A percentile compares a stretch with the other conserved stretches of the same genome.
These are phyloP conservation scores for Phortica okadai DNA, from an alignment of 2,888 invertebrate species.

Conservation along the genomic window DNA sequence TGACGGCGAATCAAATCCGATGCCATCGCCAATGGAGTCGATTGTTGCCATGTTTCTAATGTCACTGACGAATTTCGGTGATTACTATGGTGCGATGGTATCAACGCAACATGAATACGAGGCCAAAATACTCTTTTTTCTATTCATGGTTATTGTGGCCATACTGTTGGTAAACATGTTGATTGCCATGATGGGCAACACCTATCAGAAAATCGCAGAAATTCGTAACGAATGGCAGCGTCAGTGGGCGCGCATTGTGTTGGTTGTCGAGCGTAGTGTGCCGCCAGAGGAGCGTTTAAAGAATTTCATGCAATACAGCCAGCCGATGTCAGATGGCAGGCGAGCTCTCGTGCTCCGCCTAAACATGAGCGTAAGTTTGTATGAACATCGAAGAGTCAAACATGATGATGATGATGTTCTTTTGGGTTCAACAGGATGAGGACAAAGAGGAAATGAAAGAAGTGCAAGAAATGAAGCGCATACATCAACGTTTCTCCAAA, in stretches of 20 bases:
- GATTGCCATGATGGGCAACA: conserved; percentile 99
- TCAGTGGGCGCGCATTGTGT: conserved; percentile 97
- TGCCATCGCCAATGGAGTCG: conserved; percentile 95
- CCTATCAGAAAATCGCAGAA: conserved; percentile 98
- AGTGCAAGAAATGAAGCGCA: conserved; percentile 91
- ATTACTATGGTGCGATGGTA: conserved; percentile 94
- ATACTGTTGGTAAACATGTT: conserved; percentile 97
- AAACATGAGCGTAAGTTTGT: conserved; percentile 86
- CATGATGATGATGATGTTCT: conserved; percentile 10
- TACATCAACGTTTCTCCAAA: conserved; percentile 87
- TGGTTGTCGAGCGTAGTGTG: conserved; percentile 98
- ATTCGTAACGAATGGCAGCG: conserved; percentile 98
- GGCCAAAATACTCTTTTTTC: conserved; percentile 94
- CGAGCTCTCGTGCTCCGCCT: conserved; percentile 91
- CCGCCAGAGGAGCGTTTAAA: conserved; percentile 90
- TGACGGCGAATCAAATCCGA: conserved; percentile 89
- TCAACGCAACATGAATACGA: conserved; percentile 91
- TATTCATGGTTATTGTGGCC: conserved; percentile 98
- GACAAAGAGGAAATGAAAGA: conserved; percentile 97
- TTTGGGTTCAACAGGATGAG: conserved; percentile 82
- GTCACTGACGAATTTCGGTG: conserved; percentile 97
- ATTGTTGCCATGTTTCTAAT: conserved; percentile 99
- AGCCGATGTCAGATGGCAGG: conserved; percentile 93
- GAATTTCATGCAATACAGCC: conserved; percentile 93
- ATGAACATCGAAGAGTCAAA: background rate